Conservation (phyloP, 2,888 invertebrate species). For the Drosophila kanekoi region DNA sequence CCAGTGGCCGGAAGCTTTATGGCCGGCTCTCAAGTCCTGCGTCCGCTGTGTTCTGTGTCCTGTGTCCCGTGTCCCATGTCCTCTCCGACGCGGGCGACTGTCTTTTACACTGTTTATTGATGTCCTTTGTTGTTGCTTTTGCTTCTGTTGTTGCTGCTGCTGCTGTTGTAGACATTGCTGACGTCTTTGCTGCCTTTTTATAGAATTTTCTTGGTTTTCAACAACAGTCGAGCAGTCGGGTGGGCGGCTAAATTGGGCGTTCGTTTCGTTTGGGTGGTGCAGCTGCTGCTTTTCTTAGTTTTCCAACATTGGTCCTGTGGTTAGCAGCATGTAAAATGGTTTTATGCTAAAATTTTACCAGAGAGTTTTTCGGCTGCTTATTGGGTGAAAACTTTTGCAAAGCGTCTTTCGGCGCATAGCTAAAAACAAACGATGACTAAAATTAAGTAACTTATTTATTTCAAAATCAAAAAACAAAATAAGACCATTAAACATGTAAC, state of each 20-base stretch:
- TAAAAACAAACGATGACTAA: conserved; percentile 31
- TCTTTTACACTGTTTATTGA: conserved; percentile 77
- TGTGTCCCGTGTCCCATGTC: conserved; percentile 6
- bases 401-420: conserved; percentile 22
- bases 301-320: conserved; percentile 74
- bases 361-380: conserved; percentile 24
- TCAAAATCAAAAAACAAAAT: conserved; percentile 13
- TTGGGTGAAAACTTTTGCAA: conserved; percentile 33
- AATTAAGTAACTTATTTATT: conserved; percentile 49
- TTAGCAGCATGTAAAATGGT: conserved; percentile 79
- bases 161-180: conserved; percentile 75
- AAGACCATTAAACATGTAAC: not conserved
- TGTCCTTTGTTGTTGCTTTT: conserved; percentile 57
- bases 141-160: conserved; percentile 32
- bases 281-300: conserved; percentile 59
- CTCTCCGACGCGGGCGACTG: conserved; percentile 54
- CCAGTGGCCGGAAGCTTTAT: conserved; percentile 63
- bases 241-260: not conserved
- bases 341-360: conserved; percentile 68
- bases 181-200: conserved; percentile 79
- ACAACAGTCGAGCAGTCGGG: conserved; percentile 34
- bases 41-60: conserved; percentile 11
- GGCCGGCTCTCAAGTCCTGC: conserved; percentile 41
- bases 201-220: conserved; percentile 66
- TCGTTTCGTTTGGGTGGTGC: not conserved